Evolutionary conservation across 2,888 invertebrate genomes (phyloP), one percentile per base, ranked within the genome.

Genomic region (Neoascia interrupta): DNA sequence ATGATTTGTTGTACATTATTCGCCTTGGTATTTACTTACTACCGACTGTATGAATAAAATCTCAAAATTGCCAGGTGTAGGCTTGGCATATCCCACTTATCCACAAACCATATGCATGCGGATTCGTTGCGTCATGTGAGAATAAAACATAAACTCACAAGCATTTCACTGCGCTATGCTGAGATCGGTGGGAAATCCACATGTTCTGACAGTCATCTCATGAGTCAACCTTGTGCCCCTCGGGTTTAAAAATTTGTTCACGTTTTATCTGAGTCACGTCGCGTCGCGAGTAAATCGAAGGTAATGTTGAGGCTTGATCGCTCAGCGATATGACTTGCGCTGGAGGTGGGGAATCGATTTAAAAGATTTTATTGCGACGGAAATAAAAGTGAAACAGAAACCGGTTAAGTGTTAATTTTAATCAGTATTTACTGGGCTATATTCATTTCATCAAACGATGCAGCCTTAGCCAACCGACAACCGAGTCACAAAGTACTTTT

Each of bases 181-280:
- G 16, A 47, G 11, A 15, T 18, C 37, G 39, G 47, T 72, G 72
- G 72, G 64, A 72, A 72, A 64, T 49, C 64, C 64, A 36, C 23
- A 26, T 10, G 47, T 47, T 39, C 21, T 18, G 31, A n/a, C 34
- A 23, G 49, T 64, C 34, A 56, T 49, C 60, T 54, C 54, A 26
- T 75, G 61, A 69, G 41, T 61, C 60, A 68, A 54, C 68, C 74
- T 74, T 68, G 60, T 41, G 23, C 51, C 36, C 51, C 53, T n/a
- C n/a, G n/a, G 36, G 31, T 19, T 58, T 58, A 53, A 51, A 36
- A 18, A 13, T 53, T 16, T 19, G 19, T 49, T 36, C 21, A 51
- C 31, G 26, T 23, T 41, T 53, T 28, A n/a, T 21, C 47, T 68
- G 69, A 75, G 41, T 75, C 74, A 75, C 28, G 19, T 18, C 18